A percentile compares a stretch with the other conserved stretches of the same genome.
Evolutionary conservation across 2,797 vertebrate genomes (phyloP).

Genomic region (Amazona ochrocephala): DNA sequence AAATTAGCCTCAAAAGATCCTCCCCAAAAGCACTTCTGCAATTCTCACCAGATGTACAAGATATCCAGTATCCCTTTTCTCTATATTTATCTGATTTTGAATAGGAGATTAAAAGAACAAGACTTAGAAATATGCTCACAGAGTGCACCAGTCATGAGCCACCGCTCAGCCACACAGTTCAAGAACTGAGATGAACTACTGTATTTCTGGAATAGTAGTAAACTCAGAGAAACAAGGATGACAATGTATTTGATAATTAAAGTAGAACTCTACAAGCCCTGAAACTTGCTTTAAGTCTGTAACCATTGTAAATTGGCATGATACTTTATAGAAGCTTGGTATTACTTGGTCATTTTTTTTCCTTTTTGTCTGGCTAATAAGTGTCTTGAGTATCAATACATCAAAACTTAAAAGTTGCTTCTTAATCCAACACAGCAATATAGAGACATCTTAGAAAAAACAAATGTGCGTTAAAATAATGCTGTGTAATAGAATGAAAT

Average conservation of each 20-base stretch:
- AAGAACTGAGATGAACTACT: background rate
- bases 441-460: background rate
- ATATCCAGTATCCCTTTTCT: background rate
- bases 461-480: background rate
- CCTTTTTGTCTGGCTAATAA: background rate
- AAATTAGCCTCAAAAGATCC: background rate
- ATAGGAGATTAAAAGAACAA: background rate
- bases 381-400: background rate
- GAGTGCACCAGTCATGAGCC: background rate
- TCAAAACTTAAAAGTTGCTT: background rate
- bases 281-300: background rate
- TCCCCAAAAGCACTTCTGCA: background rate
- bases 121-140: background rate
- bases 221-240: background rate
- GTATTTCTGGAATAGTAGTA: background rate
- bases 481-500: background rate
- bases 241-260: background rate
- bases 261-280: background rate
- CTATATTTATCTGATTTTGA: background rate
- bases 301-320: background rate
- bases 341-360: background rate
- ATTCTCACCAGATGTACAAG: background rate
- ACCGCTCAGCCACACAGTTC: background rate
- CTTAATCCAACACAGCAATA: background rate
- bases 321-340: background rate